Evolutionary conservation across 2,113 vertebrate species (phyloP).

Genomic region (Actenoides hombroni): DNA sequence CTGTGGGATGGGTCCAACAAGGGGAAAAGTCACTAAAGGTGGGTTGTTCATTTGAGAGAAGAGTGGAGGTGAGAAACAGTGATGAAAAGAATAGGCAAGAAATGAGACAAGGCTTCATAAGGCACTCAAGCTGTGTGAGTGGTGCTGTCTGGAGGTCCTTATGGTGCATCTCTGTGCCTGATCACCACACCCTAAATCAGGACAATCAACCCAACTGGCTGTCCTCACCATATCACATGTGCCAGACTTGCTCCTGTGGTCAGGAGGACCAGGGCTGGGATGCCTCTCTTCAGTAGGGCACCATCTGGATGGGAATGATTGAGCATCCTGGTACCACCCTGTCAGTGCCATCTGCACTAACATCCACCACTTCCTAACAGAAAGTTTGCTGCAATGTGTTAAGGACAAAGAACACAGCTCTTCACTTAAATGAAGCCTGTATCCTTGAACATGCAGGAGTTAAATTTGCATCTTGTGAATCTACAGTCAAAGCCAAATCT

Average conservation of each 20-base stretch:
- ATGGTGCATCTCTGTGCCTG: not conserved
- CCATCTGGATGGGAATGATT: not conserved
- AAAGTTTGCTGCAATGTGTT: not conserved
- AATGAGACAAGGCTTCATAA: not conserved
- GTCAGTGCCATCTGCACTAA: not conserved
- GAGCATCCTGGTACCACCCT: not conserved
- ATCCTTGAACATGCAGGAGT: not conserved
- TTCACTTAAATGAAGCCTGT: not conserved
- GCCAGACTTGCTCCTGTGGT: not conserved
- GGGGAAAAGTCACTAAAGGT: not conserved
- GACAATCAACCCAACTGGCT: not conserved
- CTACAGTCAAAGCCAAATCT: not conserved
- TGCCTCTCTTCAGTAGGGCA: not conserved
- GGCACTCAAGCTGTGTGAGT: not conserved
- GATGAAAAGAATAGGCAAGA: not conserved
- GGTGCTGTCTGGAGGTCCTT: not conserved
- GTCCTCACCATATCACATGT: rapidly evolving
- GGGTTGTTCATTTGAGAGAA: not conserved
- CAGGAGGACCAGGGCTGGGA: not conserved
- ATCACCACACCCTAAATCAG: not conserved
- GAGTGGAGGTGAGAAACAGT: not conserved
- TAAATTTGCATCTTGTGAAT: not conserved
- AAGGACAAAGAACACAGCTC: not conserved
- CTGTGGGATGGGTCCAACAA: not conserved
- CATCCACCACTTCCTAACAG: not conserved